Conservation (phyloP, 2,888 invertebrate genomes). For the Dilophus febrilis region DNA sequence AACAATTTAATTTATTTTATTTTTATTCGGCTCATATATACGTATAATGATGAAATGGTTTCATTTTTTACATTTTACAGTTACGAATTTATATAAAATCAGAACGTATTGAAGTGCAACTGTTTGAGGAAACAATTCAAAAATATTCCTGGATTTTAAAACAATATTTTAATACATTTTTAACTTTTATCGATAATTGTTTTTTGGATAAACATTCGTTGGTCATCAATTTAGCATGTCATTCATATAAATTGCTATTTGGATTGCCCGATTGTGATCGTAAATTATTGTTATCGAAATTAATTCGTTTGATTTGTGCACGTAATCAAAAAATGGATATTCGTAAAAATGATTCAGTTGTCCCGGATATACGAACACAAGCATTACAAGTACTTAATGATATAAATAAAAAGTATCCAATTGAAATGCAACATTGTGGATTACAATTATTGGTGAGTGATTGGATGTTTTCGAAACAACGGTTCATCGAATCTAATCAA, state of each 20-base stretch:
- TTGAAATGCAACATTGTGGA: conserved; percentile 20
- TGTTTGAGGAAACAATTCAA: conserved; percentile 38
- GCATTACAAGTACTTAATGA: conserved; percentile 22
- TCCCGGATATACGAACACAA: conserved; percentile 18
- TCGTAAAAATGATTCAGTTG: conserved; percentile 20
- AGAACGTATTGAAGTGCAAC: conserved; percentile 38
- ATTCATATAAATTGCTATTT: conserved; percentile 33
- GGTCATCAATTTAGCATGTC: conserved; percentile 39
- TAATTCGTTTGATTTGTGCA: conserved; percentile 6
- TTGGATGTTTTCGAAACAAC: too few species aligned
- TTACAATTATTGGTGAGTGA: conserved; percentile 19
- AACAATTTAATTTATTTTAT: not conserved
- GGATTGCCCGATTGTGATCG: conserved; percentile 21
- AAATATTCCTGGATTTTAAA: conserved; percentile 38
- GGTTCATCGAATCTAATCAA: too few species aligned
- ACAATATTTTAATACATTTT: conserved; percentile 36
- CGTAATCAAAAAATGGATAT: conserved; percentile 12
- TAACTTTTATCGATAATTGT: conserved; percentile 38
- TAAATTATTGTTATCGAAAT: conserved; percentile 21
- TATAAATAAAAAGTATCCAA: conserved; percentile 20
- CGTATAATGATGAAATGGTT: too few species aligned
- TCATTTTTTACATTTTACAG: conserved; percentile 12
- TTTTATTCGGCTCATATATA: too few species aligned
- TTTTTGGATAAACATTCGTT: conserved; percentile 33
- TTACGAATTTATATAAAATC: conserved; percentile 38